Percentiles rank a stretch among this genome's conserved stretches.
phyloP scores from a whole-genome alignment of 2,888 invertebrate species.

The Eucriotettix oculatus region DNA sequence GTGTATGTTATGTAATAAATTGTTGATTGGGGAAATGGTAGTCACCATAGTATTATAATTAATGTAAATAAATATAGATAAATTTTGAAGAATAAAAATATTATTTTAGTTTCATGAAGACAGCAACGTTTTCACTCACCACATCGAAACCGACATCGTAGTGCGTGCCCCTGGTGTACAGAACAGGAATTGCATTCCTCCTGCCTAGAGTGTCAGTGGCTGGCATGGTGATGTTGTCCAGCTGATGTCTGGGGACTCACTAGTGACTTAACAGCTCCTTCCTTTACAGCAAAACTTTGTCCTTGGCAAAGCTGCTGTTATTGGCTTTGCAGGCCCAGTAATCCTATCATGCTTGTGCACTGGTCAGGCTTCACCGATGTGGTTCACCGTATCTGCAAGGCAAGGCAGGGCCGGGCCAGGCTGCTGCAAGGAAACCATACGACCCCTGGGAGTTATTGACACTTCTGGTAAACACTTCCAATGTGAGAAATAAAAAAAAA shows the following conservation, averaged over 20 bases:
- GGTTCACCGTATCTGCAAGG: neutral
- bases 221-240: constrained; percentile 12
- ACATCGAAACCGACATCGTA: constrained; percentile 77
- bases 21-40: no score
- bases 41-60: no score
- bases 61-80: no score
- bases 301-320: neutral
- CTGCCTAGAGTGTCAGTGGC: constrained; percentile 26
- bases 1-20: no score
- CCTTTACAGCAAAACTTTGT: neutral
- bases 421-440: no score
- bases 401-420: no score
- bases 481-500: no score
- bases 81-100: no score
- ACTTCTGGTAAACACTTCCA: no score
- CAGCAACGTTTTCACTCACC: constrained; percentile 38
- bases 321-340: neutral
- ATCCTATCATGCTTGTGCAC: neutral
- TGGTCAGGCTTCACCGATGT: neutral
- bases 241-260: neutral
- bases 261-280: neutral
- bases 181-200: constrained; percentile 54
- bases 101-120: no score
- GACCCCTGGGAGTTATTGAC: no score
- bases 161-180: constrained; percentile 62